Conservation (phyloP, 1,140 invertebrate species). For the Drosophila kanapiae region DNA sequence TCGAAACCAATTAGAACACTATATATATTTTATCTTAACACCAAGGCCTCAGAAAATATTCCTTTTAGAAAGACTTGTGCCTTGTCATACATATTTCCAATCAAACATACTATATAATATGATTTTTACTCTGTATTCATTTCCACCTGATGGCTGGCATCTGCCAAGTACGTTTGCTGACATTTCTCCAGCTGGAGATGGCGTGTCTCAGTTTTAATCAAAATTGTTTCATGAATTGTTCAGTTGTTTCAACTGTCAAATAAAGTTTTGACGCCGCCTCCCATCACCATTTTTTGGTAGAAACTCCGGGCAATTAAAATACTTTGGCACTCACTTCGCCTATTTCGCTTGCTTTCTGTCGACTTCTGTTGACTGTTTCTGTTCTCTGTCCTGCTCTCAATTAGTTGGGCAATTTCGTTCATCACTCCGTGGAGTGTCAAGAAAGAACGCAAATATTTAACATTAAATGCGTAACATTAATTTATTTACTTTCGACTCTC, state of each 20-base stretch:
- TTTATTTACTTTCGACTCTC: slow-evolving; percentile 69
- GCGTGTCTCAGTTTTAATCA: slow-evolving; percentile 78
- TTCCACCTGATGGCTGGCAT: slow-evolving; percentile 46
- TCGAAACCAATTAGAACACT: no score
- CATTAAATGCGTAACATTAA: slow-evolving; percentile 52
- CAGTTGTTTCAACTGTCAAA: slow-evolving; percentile 78
- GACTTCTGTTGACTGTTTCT: slow-evolving; percentile 40
- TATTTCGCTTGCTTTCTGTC: slow-evolving; percentile 47
- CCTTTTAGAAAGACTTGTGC: no score
- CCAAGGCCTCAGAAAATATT: background rate
- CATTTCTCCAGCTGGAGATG: slow-evolving; percentile 40
- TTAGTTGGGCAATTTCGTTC: slow-evolving; percentile 69
- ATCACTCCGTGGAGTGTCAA: slow-evolving; percentile 16
- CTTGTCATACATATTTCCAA: background rate
- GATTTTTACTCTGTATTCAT: slow-evolving; percentile 7
- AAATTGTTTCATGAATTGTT: slow-evolving; percentile 84
- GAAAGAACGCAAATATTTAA: slow-evolving; percentile 60
- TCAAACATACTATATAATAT: background rate
- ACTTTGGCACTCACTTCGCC: slow-evolving; percentile 72
- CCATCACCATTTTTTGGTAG: background rate
- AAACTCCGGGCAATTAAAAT: slow-evolving; percentile 80
- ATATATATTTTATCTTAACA: no score
- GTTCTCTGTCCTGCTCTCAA: slow-evolving; percentile 42
- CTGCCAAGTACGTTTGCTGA: slow-evolving; percentile 47
- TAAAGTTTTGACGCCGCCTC: slow-evolving; percentile 75